phyloP scores from a whole-genome alignment of 1,140 invertebrate genomes.

The Eupeodes corollae region DNA sequence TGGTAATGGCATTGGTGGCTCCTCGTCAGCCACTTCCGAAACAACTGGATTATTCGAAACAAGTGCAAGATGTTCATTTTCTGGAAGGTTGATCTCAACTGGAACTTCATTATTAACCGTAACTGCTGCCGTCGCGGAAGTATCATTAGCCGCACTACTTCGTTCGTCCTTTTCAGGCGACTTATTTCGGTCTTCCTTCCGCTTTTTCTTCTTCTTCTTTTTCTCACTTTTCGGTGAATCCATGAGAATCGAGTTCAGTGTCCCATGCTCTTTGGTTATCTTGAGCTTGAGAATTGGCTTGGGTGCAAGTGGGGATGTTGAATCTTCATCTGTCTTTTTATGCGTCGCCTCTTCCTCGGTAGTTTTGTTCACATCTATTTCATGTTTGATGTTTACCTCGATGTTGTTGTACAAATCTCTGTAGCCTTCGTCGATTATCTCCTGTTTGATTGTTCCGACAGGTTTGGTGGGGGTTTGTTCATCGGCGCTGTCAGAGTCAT shows the following conservation, averaged over 20 bases:
- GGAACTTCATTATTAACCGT: too few relatives aligned
- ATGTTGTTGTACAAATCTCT: not conserved
- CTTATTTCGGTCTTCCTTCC: conserved; percentile 13
- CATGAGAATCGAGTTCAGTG: conserved; percentile 28
- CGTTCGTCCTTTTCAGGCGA: not conserved
- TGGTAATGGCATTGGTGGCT: too few relatives aligned
- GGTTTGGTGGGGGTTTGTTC: not conserved
- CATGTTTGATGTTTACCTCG: conserved; percentile 15
- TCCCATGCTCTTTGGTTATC: conserved; percentile 32
- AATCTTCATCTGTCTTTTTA: too few relatives aligned
- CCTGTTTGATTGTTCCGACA: not conserved
- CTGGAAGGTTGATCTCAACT: too few relatives aligned
- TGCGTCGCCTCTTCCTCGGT: too few relatives aligned
- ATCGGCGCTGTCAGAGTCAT: not conserved
- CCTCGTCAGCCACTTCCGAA: too few relatives aligned
- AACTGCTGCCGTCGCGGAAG: too few relatives aligned
- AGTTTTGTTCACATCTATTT: not conserved
- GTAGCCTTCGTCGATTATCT: not conserved
- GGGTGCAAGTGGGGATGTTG: conserved; percentile 6
- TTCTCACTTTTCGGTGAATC: conserved; percentile 16
- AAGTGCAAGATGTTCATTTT: too few relatives aligned
- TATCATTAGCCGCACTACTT: too few relatives aligned
- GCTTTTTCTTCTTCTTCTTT: conserved; percentile 20
- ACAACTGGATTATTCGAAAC: conserved; percentile 13
- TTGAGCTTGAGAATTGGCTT: conserved; percentile 26